Evolutionary conservation across 1,140 invertebrate species (phyloP).

Genomic region (Drosophila bipectinata): DNA sequence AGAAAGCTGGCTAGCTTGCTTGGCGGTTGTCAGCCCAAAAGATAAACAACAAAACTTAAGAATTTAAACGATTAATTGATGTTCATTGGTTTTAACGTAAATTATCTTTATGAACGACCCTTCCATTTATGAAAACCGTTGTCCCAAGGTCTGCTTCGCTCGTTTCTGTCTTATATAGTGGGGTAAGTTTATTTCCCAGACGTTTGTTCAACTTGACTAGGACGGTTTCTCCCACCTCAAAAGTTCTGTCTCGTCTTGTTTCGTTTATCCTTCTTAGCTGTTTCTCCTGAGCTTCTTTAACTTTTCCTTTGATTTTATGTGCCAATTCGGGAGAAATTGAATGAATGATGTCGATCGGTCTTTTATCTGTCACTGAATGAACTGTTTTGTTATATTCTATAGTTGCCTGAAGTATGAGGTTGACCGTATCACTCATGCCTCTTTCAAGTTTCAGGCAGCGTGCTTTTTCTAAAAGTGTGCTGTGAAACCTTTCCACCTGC

Average conservation of each 20-base stretch:
- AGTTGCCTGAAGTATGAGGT: constrained; percentile 12
- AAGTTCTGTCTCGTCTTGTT: constrained; percentile 5
- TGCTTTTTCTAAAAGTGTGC: constrained; percentile 14
- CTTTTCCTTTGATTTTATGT: constrained; percentile 2
- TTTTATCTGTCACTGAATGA: constrained; percentile 15
- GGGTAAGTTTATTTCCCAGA: constrained; percentile 7
- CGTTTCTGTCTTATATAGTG: constrained; percentile 1
- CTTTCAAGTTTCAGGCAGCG: constrained; percentile 8
- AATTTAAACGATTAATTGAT: constrained; percentile 1
- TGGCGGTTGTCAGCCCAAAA: too few relatives aligned
- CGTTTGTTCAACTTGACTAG: constrained; percentile 6
- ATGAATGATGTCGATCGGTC: constrained; percentile 10
- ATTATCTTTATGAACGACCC: constrained; percentile 10
- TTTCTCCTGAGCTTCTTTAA: constrained; percentile 9
- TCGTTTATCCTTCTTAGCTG: constrained; percentile 1
- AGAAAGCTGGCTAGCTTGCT: not conserved
- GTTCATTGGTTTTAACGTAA: not conserved
- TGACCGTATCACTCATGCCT: constrained; percentile 1
- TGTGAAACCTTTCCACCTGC: constrained; percentile 9
- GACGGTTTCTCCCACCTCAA: constrained; percentile 11
- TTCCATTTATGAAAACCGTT: not conserved
- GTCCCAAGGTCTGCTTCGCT: constrained; percentile 14
- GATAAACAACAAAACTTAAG: not conserved
- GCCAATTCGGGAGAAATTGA: constrained; percentile 7
- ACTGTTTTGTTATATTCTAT: constrained; percentile 13